Evolutionary conservation across 2,113 vertebrate species (phyloP).

Genomic region (Ciconia boyciana): DNA sequence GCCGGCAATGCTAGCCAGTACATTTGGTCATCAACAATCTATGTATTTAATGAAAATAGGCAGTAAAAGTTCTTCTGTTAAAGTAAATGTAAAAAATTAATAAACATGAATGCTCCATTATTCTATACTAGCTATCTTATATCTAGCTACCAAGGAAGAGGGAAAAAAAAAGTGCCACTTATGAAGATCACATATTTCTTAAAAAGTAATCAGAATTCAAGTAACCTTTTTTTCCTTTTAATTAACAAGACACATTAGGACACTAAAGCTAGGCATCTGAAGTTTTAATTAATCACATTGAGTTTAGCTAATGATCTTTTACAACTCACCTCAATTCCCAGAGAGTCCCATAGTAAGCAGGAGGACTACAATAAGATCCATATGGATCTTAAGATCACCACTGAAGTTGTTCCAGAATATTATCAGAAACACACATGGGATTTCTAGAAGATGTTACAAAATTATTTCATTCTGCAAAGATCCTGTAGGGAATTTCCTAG

Average conservation of each 20-base stretch:
- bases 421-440: background rate
- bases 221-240: background rate
- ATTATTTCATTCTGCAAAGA: background rate
- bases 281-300: constrained; percentile 31
- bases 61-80: background rate
- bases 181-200: background rate
- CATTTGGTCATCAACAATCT: background rate
- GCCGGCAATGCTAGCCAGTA: background rate
- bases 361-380: background rate
- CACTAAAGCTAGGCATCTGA: background rate
- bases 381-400: background rate
- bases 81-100: background rate
- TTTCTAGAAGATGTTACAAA: background rate
- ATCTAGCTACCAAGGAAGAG: background rate
- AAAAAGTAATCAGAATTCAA: background rate
- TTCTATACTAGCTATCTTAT: background rate
- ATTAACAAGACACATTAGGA: constrained; percentile 8
- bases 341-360: background rate
- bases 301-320: constrained; percentile 17
- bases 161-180: background rate
- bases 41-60: background rate
- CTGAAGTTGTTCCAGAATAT: background rate
- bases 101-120: background rate
- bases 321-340: background rate
- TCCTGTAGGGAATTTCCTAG: background rate